Evolutionary conservation across 2,113 vertebrate genomes (phyloP).

Genomic region (Taurulus bubalis): DNA sequence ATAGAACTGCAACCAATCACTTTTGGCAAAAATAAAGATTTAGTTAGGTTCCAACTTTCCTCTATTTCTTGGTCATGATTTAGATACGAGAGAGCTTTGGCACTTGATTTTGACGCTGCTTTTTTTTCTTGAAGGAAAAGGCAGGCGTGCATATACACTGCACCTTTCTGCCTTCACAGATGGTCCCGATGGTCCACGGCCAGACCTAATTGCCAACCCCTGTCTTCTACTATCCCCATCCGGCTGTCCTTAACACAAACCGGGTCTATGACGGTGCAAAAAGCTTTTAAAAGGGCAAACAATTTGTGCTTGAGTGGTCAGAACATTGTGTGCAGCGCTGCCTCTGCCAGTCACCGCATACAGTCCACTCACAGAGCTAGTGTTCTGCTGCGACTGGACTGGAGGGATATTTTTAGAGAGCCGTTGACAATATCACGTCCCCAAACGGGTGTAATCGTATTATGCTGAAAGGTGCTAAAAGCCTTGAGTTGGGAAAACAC

Average conservation of each 20-base stretch:
- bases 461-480: conserved; percentile 77
- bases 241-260: conserved; percentile 26
- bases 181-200: background rate
- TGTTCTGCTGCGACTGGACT: conserved; percentile 38
- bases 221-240: conserved; percentile 42
- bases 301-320: conserved; percentile 74
- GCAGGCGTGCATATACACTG: background rate
- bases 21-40: background rate
- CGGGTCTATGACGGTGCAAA: conserved; percentile 57
- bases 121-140: conserved; percentile 8
- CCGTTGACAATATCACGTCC: conserved; percentile 70
- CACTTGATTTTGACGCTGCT: background rate
- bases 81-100: background rate
- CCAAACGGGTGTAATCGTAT: conserved; percentile 77
- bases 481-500: conserved; percentile 62
- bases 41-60: background rate
- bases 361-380: conserved; percentile 35
- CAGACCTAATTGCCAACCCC: conserved; percentile 29
- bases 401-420: conserved; percentile 75
- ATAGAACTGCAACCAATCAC: background rate
- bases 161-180: conserved; percentile 8
- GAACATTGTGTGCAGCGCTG: conserved; percentile 65
- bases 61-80: background rate
- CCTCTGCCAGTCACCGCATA: conserved; percentile 32
- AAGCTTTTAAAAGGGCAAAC: conserved; percentile 75